Percentiles rank a stretch among this genome's conserved stretches.
phyloP scores from a whole-genome alignment of 2,888 invertebrate genomes.

The Elaeidobius kamerunicus region DNA sequence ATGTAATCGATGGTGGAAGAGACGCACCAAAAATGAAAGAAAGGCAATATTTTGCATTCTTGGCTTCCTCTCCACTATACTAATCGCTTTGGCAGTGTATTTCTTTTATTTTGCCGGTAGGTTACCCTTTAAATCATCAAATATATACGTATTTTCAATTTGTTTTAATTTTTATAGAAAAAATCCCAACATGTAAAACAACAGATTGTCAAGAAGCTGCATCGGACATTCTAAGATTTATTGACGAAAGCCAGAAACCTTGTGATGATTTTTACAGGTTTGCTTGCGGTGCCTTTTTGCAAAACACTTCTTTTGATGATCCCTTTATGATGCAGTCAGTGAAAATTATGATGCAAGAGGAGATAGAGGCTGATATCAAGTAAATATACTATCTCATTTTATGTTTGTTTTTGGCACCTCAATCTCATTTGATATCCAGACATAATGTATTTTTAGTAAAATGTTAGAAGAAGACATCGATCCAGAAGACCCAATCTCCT shows the following conservation, averaged over 20 bases:
- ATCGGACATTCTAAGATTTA: constrained; percentile 61
- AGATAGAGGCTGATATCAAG: constrained; percentile 37
- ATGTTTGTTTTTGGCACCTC: constrained; percentile 6
- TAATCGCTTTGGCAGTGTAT: constrained; percentile 1
- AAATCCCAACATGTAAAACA: constrained; percentile 38
- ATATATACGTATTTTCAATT: not conserved
- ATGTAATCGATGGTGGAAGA: constrained; percentile 7
- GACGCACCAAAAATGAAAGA: constrained; percentile 8
- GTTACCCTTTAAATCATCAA: not conserved
- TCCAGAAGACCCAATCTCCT: constrained; percentile 30
- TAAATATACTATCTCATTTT: constrained; percentile 16
- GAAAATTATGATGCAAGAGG: constrained; percentile 36
- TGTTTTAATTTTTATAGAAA: constrained; percentile 19
- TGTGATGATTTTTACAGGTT: constrained; percentile 78
- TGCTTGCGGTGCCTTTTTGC: constrained; percentile 69
- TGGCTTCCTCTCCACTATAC: not conserved
- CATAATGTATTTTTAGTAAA: constrained; percentile 26
- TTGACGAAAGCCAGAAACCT: constrained; percentile 65
- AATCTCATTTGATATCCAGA: constrained; percentile 3
- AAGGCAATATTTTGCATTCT: constrained; percentile 3
- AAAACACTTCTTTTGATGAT: constrained; percentile 65
- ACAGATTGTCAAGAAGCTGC: constrained; percentile 50
- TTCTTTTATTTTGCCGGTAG: constrained; percentile 13
- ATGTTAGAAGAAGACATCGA: constrained; percentile 37
- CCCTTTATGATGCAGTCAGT: constrained; percentile 33